Evolutionary conservation across 2,113 vertebrate species (phyloP), one percentile per base, ranked within the genome.

Genomic region (Neomonachus schauinslandi): DNA sequence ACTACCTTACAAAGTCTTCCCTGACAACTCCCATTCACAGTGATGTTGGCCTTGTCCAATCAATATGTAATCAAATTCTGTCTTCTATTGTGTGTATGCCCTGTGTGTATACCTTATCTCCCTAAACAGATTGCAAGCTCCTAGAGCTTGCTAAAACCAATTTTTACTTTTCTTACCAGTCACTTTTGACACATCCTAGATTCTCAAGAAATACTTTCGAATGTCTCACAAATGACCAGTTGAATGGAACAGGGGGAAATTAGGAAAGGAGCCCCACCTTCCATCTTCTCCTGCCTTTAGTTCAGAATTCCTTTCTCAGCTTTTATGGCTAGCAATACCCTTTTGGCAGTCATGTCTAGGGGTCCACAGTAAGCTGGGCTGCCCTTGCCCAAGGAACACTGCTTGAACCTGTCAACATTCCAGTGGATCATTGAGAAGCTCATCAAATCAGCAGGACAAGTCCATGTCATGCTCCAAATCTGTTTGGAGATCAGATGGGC

Each of bases 1-100:
- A 88, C 15, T 87, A 57, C 24, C 57, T 31, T 84, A 67, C 24
- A 95, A 93, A 96, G 33, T 69, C 86, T 96, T 95, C 63, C 80
- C 46, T 90, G 71, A 65, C n/a, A 80, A 57, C 49, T 51, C 31
- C 77, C n/a, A 57, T 51, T 82, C 46, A 95, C 42, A 46, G 39
- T 86, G 49, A 89, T 83, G 92, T 82, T 59, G 57, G 21, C 15
- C 22, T 92, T 93, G 26, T 94, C 71, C 88, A 55, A 95, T 80
- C 61, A 86, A 84, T 82, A 83, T 21, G 42, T 86, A 95, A 72
- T 95, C 31, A 87, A 94, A 87, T 86, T 89, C 61, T 95, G 33
- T 79, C 86, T 95, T 95, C 77, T 76, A 51, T 92, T 95, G 61
- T 96, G 39, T 39, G 39, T 39, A 39, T 85, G 59, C 74, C 36